A percentile compares a stretch with the other conserved stretches of the same genome.
These are phyloP conservation scores for Phymanthus crucifer DNA, from an alignment of 92 coral and sea anemone genomes.

Conservation along the genomic window DNA sequence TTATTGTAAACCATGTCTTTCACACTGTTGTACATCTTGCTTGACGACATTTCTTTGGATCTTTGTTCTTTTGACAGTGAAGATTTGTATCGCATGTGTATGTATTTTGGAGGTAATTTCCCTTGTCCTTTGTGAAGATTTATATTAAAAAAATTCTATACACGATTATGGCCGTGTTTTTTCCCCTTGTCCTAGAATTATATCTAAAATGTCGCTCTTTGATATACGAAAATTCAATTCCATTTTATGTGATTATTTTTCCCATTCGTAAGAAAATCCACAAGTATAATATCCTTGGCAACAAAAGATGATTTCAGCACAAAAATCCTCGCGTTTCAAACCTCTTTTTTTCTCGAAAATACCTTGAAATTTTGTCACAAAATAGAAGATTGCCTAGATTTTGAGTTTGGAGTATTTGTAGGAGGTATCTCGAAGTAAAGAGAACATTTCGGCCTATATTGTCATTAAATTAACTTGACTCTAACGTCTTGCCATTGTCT, in stretches of 20 bases:
- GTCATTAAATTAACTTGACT: conserved; percentile 26
- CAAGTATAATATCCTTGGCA: not conserved
- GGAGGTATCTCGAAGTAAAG: conserved; percentile 13
- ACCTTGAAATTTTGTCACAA: no score
- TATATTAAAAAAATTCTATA: not conserved
- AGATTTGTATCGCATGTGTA: not conserved
- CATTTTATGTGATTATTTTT: not conserved
- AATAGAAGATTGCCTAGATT: no score
- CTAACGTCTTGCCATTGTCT: conserved; percentile 10
- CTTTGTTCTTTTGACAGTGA: not conserved
- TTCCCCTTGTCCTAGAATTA: not conserved
- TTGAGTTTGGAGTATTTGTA: no score
- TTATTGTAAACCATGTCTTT: not conserved
- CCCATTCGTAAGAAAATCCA: not conserved
- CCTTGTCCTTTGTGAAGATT: not conserved
- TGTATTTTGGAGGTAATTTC: not conserved
- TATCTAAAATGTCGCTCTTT: not conserved
- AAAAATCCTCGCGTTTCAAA: not conserved
- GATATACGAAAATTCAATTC: not conserved
- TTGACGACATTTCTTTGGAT: not conserved
- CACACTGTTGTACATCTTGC: not conserved
- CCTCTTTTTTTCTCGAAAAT: not conserved
- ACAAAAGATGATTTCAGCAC: not conserved
- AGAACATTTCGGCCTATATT: not conserved
- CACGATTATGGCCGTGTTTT: not conserved